Evolutionary conservation across 1,140 invertebrate genomes (phyloP), one percentile per base, ranked within the genome.

Genomic region (Pseudachorutes palmiensis): DNA sequence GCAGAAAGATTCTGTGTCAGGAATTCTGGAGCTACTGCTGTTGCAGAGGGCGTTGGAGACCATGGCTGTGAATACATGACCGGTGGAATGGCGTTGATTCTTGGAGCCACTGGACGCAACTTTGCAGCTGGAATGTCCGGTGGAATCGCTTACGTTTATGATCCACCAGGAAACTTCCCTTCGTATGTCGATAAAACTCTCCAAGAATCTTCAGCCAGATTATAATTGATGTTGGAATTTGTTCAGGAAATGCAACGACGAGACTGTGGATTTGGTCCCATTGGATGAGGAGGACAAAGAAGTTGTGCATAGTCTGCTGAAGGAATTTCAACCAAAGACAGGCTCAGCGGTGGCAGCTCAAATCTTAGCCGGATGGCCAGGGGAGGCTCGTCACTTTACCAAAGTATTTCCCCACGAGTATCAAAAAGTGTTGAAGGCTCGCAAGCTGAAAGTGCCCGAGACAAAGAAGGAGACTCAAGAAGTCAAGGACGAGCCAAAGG

Each of bases 31-130:
- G 95, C 89, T 32, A 84, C 86, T 41, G 94, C 95, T 1, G 94
- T 98, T 24, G 83, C 87, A 67, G 89, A 92, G 82, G 95, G 94
- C 65, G 94, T 96, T 63, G 97, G 97, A 59, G 97, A 99, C 82
- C 96, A 99, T 80, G 96, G 94, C 31, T 99, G 97, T 83, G 97
- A 99, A 81, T 99, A 99, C 78, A 99, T 99, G 97, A 99, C 97
- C 48, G 96, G 93, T 30, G 95, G 95, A 67, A 81, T 83, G 68
- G 90, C 91, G 66, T 80, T 99, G 3, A 91, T 99, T 77, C 61
- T 99, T 14, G 95, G 95, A 3, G 81, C 88, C n/a, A 96, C 93
- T 16, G 95, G 95, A 64, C 82, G 94, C 65, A 99, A 99, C 82
- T 99, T 99, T 81, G 96, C 94, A 45, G 97, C 97, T 65, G 97